Evolutionary conservation across 1,140 invertebrate genomes (phyloP).

Genomic region (Chelonus insularis): DNA sequence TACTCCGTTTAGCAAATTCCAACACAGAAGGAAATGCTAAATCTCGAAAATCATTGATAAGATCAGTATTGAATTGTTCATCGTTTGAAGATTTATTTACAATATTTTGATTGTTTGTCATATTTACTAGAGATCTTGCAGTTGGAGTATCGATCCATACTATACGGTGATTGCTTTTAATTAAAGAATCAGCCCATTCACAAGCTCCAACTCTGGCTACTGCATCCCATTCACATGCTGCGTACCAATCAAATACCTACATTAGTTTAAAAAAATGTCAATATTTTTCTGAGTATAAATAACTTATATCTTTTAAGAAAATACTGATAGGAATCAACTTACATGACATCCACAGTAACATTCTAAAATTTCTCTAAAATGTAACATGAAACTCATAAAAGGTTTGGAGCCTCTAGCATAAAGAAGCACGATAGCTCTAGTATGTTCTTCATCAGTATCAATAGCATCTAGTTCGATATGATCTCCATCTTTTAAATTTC

Average conservation of each 20-base stretch:
- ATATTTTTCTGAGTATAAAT: too few relatives aligned
- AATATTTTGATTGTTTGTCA: slow-evolving; percentile 19
- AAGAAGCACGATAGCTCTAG: slow-evolving; percentile 38
- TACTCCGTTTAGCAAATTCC: slow-evolving; percentile 34
- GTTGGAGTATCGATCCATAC: slow-evolving; percentile 44
- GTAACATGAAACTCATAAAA: slow-evolving; percentile 42
- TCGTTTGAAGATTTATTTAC: slow-evolving; percentile 23
- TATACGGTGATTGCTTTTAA: slow-evolving; percentile 33
- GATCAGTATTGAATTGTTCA: slow-evolving; percentile 4
- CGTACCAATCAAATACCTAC: slow-evolving; percentile 45
- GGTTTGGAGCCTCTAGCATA: slow-evolving; percentile 38
- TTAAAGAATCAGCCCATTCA: slow-evolving; percentile 41
- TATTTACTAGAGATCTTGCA: slow-evolving; percentile 29
- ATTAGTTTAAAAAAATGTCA: background rate
- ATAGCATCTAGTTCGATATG: slow-evolving; percentile 11
- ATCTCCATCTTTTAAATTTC: slow-evolving; percentile 13
- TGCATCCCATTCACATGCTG: slow-evolving; percentile 38
- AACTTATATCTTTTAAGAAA: background rate
- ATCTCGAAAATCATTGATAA: slow-evolving; percentile 43
- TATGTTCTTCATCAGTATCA: slow-evolving; percentile 27
- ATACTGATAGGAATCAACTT: too few relatives aligned
- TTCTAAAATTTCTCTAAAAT: slow-evolving; percentile 38
- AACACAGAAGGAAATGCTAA: slow-evolving; percentile 34
- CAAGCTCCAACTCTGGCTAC: slow-evolving; percentile 42
- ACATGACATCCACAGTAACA: slow-evolving; percentile 36